Percentiles rank a stretch among this genome's conserved stretches.
phyloP scores from a whole-genome alignment of 1,140 invertebrate genomes.

The Drosophila simulans region DNA sequence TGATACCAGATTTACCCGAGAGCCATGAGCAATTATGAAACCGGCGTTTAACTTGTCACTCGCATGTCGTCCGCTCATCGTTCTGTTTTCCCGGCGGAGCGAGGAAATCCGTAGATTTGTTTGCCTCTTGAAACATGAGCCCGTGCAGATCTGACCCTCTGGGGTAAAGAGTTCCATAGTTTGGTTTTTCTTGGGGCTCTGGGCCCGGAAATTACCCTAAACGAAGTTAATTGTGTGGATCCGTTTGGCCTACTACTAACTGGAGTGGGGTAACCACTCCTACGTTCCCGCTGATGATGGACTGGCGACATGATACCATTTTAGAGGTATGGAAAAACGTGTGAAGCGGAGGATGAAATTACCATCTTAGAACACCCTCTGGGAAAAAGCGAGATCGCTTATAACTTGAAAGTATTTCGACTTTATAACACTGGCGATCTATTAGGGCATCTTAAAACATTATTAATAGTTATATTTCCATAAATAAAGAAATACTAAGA shows the following conservation, averaged over 20 bases:
- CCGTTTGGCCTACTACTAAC: slow-evolving; percentile 36
- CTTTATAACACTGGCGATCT: background rate
- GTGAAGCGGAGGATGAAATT: slow-evolving; percentile 3
- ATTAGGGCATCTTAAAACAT: too few relatives aligned
- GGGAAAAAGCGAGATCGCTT: background rate
- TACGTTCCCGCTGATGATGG: slow-evolving; percentile 24
- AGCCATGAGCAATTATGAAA: slow-evolving; percentile 72
- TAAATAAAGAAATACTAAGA: background rate
- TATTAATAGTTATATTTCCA: too few relatives aligned
- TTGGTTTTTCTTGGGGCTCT: slow-evolving; percentile 14
- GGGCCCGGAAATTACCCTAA: slow-evolving; percentile 44
- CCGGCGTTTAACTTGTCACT: slow-evolving; percentile 73
- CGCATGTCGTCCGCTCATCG: slow-evolving; percentile 20
- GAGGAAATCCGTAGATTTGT: slow-evolving; percentile 18
- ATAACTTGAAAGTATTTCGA: background rate
- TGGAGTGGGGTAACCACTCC: slow-evolving; percentile 12
- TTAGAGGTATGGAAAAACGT: slow-evolving; percentile 11
- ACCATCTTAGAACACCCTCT: background rate
- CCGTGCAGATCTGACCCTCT: background rate
- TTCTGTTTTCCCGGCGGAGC: slow-evolving; percentile 4
- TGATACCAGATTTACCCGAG: slow-evolving; percentile 69
- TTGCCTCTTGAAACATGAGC: slow-evolving; percentile 12
- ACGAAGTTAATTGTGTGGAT: slow-evolving; percentile 48
- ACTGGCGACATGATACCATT: slow-evolving; percentile 34
- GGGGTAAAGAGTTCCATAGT: slow-evolving; percentile 1